A percentile compares a stretch with the other conserved stretches of the same genome.
These are phyloP conservation scores for Phoxinus dragarum DNA, from an alignment of 2,797 vertebrate genomes.

Conservation along the genomic window DNA sequence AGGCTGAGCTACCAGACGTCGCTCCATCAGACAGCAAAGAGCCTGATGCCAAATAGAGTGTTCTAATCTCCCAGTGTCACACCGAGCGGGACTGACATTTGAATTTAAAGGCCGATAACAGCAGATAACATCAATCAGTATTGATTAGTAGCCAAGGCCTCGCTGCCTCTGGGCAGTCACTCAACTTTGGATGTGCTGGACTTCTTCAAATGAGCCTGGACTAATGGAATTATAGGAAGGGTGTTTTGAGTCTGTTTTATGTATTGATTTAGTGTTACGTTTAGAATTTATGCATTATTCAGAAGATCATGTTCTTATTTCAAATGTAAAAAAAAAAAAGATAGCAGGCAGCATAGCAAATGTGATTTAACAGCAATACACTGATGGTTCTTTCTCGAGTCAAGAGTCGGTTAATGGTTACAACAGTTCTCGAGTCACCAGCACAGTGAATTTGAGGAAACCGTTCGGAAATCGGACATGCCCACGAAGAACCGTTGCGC, in stretches of 20 bases:
- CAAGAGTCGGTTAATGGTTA: not conserved
- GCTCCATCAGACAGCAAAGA: conserved; percentile 65
- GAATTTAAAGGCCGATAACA: conserved; percentile 77
- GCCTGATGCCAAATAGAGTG: conserved; percentile 67
- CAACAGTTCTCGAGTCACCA: not conserved
- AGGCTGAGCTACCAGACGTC: conserved; percentile 64
- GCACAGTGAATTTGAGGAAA: not conserved
- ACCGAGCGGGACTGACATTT: conserved; percentile 75
- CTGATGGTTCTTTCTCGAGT: not conserved
- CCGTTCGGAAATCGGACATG: not conserved
- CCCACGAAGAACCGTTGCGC: not conserved
- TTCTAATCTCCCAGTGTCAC: conserved; percentile 73
- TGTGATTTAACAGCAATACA: not conserved
- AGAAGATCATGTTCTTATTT: conserved; percentile 1
- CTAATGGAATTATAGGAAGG: conserved; percentile 29
- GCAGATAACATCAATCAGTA: conserved; percentile 77
- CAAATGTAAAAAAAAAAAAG: not conserved
- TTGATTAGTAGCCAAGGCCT: conserved; percentile 68
- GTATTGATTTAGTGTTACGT: conserved; percentile 1
- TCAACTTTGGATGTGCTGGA: conserved; percentile 47
- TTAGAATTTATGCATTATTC: not conserved
- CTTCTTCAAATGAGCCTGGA: conserved; percentile 47
- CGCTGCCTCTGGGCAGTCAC: conserved; percentile 48
- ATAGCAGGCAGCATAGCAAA: not conserved
- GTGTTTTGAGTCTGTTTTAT: conserved; percentile 12